Evolutionary conservation across 1,140 invertebrate species (phyloP).

Genomic region (Magallana ariakensis): DNA sequence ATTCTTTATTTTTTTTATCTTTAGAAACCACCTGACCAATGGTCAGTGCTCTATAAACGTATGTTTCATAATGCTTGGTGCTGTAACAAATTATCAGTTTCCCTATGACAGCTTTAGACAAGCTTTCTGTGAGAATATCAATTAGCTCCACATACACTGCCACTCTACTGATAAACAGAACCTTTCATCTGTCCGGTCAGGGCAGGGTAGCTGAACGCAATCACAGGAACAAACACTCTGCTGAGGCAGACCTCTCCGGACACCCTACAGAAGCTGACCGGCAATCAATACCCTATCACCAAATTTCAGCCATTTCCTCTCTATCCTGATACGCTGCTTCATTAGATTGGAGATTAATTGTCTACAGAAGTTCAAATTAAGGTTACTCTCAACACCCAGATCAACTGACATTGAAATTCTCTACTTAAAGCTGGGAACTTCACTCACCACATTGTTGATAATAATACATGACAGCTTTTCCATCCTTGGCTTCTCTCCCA

Average conservation of each 20-base stretch:
- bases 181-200: slow-evolving; percentile 21
- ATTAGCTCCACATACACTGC: background rate
- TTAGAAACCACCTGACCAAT: no score
- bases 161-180: slow-evolving; percentile 16
- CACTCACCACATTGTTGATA: background rate
- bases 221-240: background rate
- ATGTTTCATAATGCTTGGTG: slow-evolving; percentile 5
- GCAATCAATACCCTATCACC: slow-evolving; percentile 25
- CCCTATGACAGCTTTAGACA: background rate
- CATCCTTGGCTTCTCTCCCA: background rate
- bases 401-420: background rate
- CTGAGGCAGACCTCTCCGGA: background rate
- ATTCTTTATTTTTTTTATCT: no score
- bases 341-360: slow-evolving; percentile 33
- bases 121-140: background rate
- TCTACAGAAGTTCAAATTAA: slow-evolving; percentile 19
- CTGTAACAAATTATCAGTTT: slow-evolving; percentile 15
- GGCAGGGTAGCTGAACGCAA: slow-evolving; percentile 17
- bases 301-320: slow-evolving; percentile 1
- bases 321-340: slow-evolving; percentile 9
- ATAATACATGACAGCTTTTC: background rate
- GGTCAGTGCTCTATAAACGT: background rate
- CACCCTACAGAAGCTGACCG: background rate
- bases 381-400: background rate
- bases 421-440: background rate